phyloP scores from a whole-genome alignment of 2,113 vertebrate species.

The Argyrosomus japonicus region DNA sequence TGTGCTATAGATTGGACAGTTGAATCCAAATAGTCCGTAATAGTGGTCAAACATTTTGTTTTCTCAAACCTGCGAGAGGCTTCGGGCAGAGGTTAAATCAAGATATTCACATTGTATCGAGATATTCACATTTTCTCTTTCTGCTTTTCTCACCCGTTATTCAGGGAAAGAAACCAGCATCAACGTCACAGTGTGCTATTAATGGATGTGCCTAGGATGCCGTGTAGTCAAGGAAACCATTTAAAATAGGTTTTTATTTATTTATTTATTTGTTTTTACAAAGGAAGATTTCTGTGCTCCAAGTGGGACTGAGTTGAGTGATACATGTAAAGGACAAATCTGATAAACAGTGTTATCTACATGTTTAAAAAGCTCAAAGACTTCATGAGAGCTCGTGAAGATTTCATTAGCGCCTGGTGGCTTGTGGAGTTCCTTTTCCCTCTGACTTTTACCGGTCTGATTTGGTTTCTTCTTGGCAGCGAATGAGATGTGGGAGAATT shows the following conservation, averaged over 20 bases:
- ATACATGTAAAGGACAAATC: constrained; percentile 14
- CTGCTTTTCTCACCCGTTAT: constrained; percentile 47
- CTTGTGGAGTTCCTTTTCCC: constrained; percentile 32
- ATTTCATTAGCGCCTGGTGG: constrained; percentile 29
- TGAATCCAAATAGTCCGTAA: constrained; percentile 18
- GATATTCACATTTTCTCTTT: constrained; percentile 48
- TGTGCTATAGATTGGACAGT: constrained; percentile 22
- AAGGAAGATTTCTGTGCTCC: constrained; percentile 32
- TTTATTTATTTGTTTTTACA: constrained; percentile 36
- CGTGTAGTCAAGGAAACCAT: constrained; percentile 79
- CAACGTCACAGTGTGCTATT: constrained; percentile 75
- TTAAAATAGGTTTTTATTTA: constrained; percentile 58
- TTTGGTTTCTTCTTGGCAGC: constrained; percentile 60
- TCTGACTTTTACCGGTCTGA: constrained; percentile 40
- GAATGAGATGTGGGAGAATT: constrained; percentile 67
- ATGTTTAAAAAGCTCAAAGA: neutral
- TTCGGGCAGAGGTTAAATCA: constrained; percentile 6
- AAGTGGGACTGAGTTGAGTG: constrained; percentile 16
- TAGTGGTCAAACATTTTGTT: constrained; percentile 44
- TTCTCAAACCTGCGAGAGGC: constrained; percentile 19
- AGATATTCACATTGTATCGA: constrained; percentile 44
- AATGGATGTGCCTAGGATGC: constrained; percentile 76
- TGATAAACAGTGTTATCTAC: neutral
- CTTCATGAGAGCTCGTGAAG: neutral
- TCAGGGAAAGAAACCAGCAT: constrained; percentile 57